phyloP scores from a whole-genome alignment of 2,797 vertebrate genomes.

The Etheostoma nigrum region DNA sequence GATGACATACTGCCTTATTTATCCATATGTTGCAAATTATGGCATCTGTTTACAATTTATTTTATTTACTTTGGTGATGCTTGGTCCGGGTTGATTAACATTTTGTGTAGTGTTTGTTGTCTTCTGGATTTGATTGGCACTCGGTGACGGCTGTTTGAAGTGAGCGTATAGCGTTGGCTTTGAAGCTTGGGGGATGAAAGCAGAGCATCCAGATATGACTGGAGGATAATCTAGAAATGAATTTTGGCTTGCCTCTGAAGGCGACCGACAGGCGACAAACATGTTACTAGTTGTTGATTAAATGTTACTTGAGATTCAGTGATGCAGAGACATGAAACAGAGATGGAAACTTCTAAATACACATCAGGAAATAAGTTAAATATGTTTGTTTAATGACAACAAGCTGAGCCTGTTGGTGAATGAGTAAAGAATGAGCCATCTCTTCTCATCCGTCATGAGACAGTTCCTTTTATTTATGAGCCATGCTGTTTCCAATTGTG shows the following conservation, averaged over 20 bases:
- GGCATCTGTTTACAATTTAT: conserved; percentile 84
- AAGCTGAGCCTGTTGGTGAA: conserved; percentile 64
- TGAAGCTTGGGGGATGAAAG: conserved; percentile 79
- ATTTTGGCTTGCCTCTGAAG: conserved; percentile 71
- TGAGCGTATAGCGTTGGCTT: conserved; percentile 70
- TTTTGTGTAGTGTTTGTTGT: conserved; percentile 83
- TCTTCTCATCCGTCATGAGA: conserved; percentile 31
- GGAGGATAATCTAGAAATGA: conserved; percentile 76
- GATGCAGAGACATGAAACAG: conserved; percentile 57
- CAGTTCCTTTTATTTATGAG: conserved; percentile 52
- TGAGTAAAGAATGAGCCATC: conserved; percentile 40
- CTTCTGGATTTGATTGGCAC: conserved; percentile 82
- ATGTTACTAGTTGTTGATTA: conserved; percentile 72
- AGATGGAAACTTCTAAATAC: conserved; percentile 65
- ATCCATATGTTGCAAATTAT: conserved; percentile 80
- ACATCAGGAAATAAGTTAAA: conserved; percentile 66
- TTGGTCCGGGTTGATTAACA: conserved; percentile 76
- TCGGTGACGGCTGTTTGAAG: conserved; percentile 80
- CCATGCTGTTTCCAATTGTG: conserved; percentile 44
- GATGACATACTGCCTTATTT: conserved; percentile 78
- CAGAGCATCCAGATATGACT: conserved; percentile 79
- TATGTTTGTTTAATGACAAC: conserved; percentile 69
- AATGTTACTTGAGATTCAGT: conserved; percentile 70
- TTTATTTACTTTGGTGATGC: conserved; percentile 83
- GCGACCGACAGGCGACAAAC: conserved; percentile 77